These are phyloP conservation scores for Amblyopsis hoosieri DNA, from an alignment of 2,797 vertebrate genomes.

Conservation along the genomic window DNA sequence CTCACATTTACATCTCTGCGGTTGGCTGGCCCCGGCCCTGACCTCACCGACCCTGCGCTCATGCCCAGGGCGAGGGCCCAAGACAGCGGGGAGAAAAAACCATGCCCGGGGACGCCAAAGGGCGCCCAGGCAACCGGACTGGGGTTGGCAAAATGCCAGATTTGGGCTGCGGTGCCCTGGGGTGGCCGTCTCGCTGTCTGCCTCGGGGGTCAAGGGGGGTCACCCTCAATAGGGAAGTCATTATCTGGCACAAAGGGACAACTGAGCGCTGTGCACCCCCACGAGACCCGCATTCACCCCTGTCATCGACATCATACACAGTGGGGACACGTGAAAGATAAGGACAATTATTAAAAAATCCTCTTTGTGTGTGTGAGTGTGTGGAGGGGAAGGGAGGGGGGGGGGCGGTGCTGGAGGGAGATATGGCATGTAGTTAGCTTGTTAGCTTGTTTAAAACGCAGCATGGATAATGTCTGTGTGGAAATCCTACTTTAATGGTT, in stretches of 20 bases:
- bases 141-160: constrained; percentile 68
- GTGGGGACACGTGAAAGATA: constrained; percentile 15
- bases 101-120: constrained; percentile 23
- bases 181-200: constrained; percentile 69
- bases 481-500: too few relatives aligned
- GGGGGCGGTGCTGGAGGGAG: too few relatives aligned
- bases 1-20: constrained; percentile 60
- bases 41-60: constrained; percentile 16
- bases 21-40: constrained; percentile 6
- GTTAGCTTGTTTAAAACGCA: too few relatives aligned
- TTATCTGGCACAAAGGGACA: constrained; percentile 70
- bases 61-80: constrained; percentile 9
- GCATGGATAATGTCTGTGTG: too few relatives aligned
- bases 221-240: constrained; percentile 71
- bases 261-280: constrained; percentile 48
- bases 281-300: constrained; percentile 23
- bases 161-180: constrained; percentile 47
- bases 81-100: constrained; percentile 18
- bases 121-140: constrained; percentile 1
- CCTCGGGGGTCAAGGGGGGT: constrained; percentile 61
- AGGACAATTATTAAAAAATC: too few relatives aligned
- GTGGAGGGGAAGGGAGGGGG: too few relatives aligned
- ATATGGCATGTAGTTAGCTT: too few relatives aligned
- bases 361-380: too few relatives aligned
- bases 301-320: constrained; percentile 37